Percentiles rank a stretch among this genome's conserved stretches.
These are phyloP conservation scores for Leptocoma aspasia DNA, from an alignment of 2,113 vertebrate genomes.

Conservation along the genomic window DNA sequence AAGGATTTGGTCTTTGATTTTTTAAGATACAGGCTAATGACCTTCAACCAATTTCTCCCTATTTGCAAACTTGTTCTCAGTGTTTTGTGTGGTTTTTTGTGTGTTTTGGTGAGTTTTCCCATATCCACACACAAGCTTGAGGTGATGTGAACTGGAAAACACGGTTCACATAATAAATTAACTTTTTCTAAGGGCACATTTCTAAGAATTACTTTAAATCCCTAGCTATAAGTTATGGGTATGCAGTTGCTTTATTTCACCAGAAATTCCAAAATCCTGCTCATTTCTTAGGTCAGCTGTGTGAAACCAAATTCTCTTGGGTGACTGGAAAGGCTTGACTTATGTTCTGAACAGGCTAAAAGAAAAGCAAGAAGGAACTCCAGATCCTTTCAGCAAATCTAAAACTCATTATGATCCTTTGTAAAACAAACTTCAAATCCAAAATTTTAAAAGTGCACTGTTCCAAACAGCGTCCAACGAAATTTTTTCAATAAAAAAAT, in stretches of 20 bases:
- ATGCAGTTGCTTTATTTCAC: neutral
- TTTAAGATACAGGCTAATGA: neutral
- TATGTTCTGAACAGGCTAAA: neutral
- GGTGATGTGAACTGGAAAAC: neutral
- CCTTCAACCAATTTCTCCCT: neutral
- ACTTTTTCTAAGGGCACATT: neutral
- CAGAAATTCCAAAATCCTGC: neutral
- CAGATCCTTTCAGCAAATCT: neutral
- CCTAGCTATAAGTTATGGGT: neutral
- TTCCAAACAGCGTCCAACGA: neutral
- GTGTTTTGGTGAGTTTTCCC: neutral
- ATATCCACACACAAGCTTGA: neutral
- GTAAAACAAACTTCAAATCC: neutral
- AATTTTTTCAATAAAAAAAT: neutral
- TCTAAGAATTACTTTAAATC: neutral
- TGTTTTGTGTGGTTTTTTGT: neutral
- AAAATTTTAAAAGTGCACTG: neutral
- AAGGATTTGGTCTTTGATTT: neutral
- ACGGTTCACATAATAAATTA: neutral
- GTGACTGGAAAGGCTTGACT: neutral
- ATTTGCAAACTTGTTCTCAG: neutral
- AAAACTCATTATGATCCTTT: neutral
- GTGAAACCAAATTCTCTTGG: neutral
- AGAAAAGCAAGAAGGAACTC: neutral
- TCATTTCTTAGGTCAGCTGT: neutral